phyloP scores from a whole-genome alignment of 1,140 invertebrate species.

The Oncopeltus fasciatus region DNA sequence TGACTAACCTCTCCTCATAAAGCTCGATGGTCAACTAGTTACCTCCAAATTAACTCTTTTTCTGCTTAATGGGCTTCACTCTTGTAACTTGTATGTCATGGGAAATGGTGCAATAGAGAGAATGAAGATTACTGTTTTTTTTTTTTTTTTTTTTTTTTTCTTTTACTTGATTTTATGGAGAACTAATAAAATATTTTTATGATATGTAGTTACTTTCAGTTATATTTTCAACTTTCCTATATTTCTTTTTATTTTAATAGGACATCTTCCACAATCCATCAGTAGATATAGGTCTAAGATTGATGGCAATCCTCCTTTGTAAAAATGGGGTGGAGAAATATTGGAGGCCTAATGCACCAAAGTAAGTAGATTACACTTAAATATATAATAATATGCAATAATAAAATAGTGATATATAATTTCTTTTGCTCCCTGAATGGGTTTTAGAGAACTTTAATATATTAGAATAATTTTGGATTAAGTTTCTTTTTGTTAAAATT shows the following conservation, averaged over 20 bases:
- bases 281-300: conserved; percentile 73
- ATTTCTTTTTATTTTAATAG: conserved; percentile 35
- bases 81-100: neutral
- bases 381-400: too few species aligned
- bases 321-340: conserved; percentile 92
- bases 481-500: too few species aligned
- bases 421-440: too few species aligned
- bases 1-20: neutral
- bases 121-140: neutral
- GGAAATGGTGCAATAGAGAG: neutral
- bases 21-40: too few species aligned
- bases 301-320: conserved; percentile 81
- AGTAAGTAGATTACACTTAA: too few species aligned
- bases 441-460: too few species aligned
- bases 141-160: neutral
- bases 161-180: neutral
- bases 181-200: neutral
- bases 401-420: too few species aligned
- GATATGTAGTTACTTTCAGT: neutral
- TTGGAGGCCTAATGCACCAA: conserved; percentile 72
- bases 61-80: neutral
- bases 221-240: neutral
- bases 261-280: conserved; percentile 65
- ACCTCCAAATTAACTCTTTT: too few species aligned
- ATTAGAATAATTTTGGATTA: too few species aligned